Evolutionary conservation across 2,113 vertebrate genomes (phyloP), one percentile per base, ranked within the genome.

Genomic region (Nematolebias whitei): DNA sequence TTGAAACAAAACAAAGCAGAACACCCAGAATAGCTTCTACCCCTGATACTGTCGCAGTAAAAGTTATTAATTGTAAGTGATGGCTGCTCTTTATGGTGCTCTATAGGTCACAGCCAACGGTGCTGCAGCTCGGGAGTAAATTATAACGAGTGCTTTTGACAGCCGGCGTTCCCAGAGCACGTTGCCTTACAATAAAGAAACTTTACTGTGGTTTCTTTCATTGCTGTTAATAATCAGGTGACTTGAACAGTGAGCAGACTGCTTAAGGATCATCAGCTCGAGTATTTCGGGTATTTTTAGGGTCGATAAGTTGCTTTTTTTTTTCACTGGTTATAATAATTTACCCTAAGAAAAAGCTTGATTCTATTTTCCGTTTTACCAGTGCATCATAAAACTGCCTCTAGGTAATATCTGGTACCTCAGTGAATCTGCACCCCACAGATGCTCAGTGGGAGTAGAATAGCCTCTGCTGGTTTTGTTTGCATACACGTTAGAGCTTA

Each of bases 361-460:
- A 50, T 14, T 50, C 22, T 15, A 15, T 50, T 24, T 50, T 26
- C 14, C 22, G 12, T 29, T 51, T 51, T 51, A 24, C 44, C 14
- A 41, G 40, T 2, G 15, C 44, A 20, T 20, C 44, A 19, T 20
- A 54, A 60, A 39, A 32, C 38, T 49, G n/a, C 43, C 44, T 52
- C 5, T 45, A 61, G 41, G 35, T 50, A 22, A 24, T 49, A 53
- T 6, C 51, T 47, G 44, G 11, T 14, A 47, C 7, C 44, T 10
- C 44, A 20, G 44, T 47, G 44, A 20, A 32, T 72, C 35, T 32
- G 6, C 40, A 48, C n/a, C 22, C 15, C 32, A 41, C 76, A 80
- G 80, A 75, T 87, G 78, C 61, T 56, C 35, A 15, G 40, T 55
- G 69, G 68, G 64, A 78, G 60, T 59, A 68, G 40, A 29, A 23